Evolutionary conservation across 1,140 invertebrate species (phyloP), one percentile per base, ranked within the genome.

Genomic region (Trachymyrmex septentrionalis): DNA sequence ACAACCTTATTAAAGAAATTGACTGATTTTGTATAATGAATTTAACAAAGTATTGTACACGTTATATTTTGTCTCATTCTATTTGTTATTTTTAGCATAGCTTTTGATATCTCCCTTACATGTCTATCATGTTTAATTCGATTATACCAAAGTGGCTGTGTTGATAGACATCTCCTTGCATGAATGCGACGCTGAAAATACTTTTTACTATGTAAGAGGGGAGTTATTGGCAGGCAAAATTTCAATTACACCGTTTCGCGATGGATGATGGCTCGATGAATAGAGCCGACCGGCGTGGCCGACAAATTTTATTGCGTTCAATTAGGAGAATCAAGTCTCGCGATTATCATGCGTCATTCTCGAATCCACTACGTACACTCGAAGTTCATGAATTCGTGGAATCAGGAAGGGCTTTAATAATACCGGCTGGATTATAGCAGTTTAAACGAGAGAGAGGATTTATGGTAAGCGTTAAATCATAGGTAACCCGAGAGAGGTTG

Each of bases 241-340:
- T 59, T 76, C 72, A 76, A 76, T 61, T 76, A 21, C 24, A 72
- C 30, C 72, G 72, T 57, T 75, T 59, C 14, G 30, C 6, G 21
- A 55, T 61, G 73, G 73, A 21, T 76, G 66, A 50, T 69, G 19
- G 24, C 34, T 85, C 34, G 55, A 53, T 61, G 86, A 61, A 77
- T 30, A 19, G 63, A 69, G 34, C 16, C 38, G 14, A 48, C 48
- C 21, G 5, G 30, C 48, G 38, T 77, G 12, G 21, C 38, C 73
- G 48, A 12, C 19, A 53, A 76, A 86, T 80, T 88, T 89, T 87
- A 91, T 89, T 89, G 71, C 81, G 71, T 88, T 34, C 77, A 91
- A 89, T 90, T 88, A 90, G 48, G 61, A 75, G 59, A 75, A 69
- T 82, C 48, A 57, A 64, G 72, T 77, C 34, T 38, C n/a, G 21